Base-by-base conservation (phyloP, 2,888 invertebrate species). In the Bellardia pandia region DNA sequence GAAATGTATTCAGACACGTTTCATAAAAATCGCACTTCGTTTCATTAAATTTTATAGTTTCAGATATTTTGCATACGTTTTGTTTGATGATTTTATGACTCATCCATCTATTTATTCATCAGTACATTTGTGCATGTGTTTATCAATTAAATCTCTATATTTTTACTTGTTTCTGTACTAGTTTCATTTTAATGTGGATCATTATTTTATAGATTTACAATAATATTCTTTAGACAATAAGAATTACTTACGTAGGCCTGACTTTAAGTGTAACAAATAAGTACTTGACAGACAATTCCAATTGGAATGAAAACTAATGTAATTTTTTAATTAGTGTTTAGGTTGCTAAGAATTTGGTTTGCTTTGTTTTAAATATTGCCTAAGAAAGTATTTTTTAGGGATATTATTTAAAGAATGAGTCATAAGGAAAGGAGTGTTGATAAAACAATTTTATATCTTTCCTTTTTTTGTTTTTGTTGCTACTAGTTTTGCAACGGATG, bases 401-500 rank as follows among this genome's bases (percentile, higher is more conserved):
- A 23, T 23, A 81, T 8, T 81, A 23, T 16, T 42, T 37, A 37
- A 9, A 30, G 37, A 53, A 56, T 75, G 75, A 82, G 33, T 82
- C 75, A 76, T 69, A 76, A n/a, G 75, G 42, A 83, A 23, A 37
- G 37, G 37, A 37, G 37, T 37, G 69, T 77, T 82, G 68, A 82
- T 76, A 69, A 66, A 45, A 68, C 13, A 13, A 45, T 74, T 74
- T 56, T 37, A 64, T 64, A 48, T 66, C 56, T 48, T 81, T 79
- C 37, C 8, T 23, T 56, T 74, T 74, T 42, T 48, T 79, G 14
- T 79, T 69, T 14, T 60, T 66, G 23, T n/a, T 64, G 16, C 16
- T 51, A 58, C 5, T 14, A 69, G n/a, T 76, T 60, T 76, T 51
- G n/a, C 16, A 42, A 23, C 23, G 30, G 58, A 48, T 58, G 40